phyloP scores from a whole-genome alignment of 1,140 invertebrate species.

The Formica selysi region DNA sequence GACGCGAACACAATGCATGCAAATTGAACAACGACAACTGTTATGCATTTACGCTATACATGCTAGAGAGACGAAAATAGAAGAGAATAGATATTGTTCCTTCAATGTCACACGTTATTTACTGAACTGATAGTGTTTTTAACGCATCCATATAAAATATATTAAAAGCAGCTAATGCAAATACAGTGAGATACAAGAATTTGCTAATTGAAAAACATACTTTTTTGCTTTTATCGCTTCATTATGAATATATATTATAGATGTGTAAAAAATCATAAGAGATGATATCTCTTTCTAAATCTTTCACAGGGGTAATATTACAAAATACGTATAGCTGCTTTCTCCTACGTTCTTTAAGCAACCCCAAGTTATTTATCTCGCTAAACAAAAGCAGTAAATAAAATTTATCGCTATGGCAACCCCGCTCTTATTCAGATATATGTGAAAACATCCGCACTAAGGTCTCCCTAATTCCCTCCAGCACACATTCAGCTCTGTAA shows the following conservation, averaged over 20 bases:
- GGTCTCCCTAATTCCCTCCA: slow-evolving; percentile 10
- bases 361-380: slow-evolving; percentile 26
- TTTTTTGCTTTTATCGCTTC: not conserved
- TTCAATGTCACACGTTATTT: not conserved
- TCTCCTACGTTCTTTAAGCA: not conserved
- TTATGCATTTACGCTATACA: slow-evolving; percentile 2
- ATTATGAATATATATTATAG: not conserved
- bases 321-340: slow-evolving; percentile 1
- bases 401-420: slow-evolving; percentile 39
- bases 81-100: not conserved
- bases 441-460: slow-evolving; percentile 41
- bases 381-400: slow-evolving; percentile 33
- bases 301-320: not conserved
- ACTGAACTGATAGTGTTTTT: slow-evolving; percentile 1
- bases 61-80: not conserved
- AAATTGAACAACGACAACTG: slow-evolving; percentile 16
- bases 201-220: too few species aligned
- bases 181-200: too few species aligned
- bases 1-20: not conserved
- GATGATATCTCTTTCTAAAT: slow-evolving; percentile 4
- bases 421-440: slow-evolving; percentile 40
- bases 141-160: not conserved
- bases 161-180: too few species aligned
- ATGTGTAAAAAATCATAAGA: not conserved
- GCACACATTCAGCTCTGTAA: slow-evolving; percentile 31